These are phyloP conservation scores for Antidorcas marsupialis DNA, from an alignment of 2,113 vertebrate genomes.

Conservation along the genomic window DNA sequence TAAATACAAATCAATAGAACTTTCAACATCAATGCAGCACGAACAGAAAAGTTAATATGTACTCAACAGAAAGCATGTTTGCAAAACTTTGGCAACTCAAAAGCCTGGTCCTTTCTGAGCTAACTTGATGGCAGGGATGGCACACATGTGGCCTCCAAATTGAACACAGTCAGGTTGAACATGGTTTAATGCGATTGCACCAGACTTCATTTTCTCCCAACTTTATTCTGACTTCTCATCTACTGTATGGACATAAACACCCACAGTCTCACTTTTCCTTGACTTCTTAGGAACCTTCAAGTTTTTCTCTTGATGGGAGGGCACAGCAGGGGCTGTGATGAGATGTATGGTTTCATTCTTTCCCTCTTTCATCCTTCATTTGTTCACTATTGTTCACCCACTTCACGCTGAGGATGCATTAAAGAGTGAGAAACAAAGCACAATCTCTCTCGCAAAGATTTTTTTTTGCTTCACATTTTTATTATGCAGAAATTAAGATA, in stretches of 20 bases:
- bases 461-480: not conserved
- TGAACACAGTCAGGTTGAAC: accelerated
- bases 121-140: not conserved
- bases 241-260: not conserved
- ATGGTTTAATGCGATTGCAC: too few species aligned
- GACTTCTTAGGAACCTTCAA: not conserved
- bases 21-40: accelerated
- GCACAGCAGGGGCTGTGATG: too few species aligned
- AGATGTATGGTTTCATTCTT: not conserved
- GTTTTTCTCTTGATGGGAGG: not conserved
- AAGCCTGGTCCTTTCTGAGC: not conserved
- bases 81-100: not conserved
- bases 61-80: not conserved
- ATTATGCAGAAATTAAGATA: not conserved
- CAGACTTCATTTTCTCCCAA: not conserved
- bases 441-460: not conserved
- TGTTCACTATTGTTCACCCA: too few species aligned
- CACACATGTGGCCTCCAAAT: not conserved
- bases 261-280: too few species aligned
- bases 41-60: not conserved
- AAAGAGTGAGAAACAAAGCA: not conserved
- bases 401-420: not conserved
- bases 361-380: not conserved
- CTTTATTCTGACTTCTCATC: not conserved
- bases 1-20: not conserved